These are phyloP conservation scores for Ypsolopha scabrella DNA, from an alignment of 2,888 invertebrate genomes.

Conservation along the genomic window DNA sequence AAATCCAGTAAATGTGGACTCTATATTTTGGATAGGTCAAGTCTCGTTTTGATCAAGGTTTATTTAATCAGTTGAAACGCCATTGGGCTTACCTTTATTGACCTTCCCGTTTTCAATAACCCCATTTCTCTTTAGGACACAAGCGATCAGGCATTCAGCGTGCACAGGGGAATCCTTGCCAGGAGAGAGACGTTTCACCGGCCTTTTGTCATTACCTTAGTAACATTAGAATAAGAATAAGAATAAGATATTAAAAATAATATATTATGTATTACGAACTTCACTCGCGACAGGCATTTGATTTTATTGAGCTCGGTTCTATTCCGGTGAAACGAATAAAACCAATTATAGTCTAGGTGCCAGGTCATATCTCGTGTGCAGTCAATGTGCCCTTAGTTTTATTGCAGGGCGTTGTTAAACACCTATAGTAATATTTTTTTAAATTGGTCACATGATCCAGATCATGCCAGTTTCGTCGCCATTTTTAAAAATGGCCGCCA, in stretches of 20 bases:
- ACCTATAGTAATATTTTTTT: too few species aligned
- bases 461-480: too few species aligned
- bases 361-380: too few species aligned
- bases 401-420: too few species aligned
- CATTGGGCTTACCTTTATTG: constrained; percentile 35
- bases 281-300: too few species aligned
- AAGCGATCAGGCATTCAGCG: constrained; percentile 55
- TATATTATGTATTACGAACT: not conserved
- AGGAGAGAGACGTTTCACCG: constrained; percentile 42
- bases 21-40: not conserved
- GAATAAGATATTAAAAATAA: not conserved
- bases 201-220: constrained; percentile 31
- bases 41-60: not conserved
- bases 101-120: constrained; percentile 48
- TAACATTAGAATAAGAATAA: not conserved
- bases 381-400: too few species aligned
- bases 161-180: constrained; percentile 47
- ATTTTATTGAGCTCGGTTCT: too few species aligned
- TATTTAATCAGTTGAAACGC: not conserved
- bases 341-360: too few species aligned
- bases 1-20: not conserved
- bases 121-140: constrained; percentile 50
- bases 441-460: too few species aligned
- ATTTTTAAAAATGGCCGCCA: too few species aligned
- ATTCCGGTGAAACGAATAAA: too few species aligned